A percentile compares a stretch with the other conserved stretches of the same genome.
Conservation (phyloP, 1,140 invertebrate genomes). For the Calephelis virginiensis region DNA sequence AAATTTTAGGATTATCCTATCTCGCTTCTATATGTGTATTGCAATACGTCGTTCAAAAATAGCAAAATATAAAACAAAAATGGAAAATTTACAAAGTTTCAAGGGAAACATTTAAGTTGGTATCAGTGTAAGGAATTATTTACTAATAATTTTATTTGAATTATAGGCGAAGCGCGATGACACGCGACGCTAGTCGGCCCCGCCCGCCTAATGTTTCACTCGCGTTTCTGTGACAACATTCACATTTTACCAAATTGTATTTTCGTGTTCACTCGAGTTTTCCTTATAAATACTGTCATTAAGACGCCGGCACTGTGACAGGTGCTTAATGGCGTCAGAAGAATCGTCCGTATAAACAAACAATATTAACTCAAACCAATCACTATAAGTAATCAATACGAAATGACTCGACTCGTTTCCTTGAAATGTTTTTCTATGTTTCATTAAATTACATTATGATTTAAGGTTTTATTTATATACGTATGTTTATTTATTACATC, state of each 20-base stretch:
- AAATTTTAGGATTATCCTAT: too few relatives aligned
- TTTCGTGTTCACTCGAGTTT: conserved; percentile 74
- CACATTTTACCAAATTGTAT: conserved; percentile 76
- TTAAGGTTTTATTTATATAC: too few relatives aligned
- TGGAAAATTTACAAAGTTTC: conserved; percentile 13
- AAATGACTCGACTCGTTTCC: not conserved
- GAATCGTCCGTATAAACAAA: conserved; percentile 61
- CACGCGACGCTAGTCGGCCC: conserved; percentile 42
- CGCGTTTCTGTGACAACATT: conserved; percentile 70
- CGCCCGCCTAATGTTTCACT: conserved; percentile 68
- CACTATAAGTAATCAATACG: not conserved
- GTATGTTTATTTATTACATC: too few relatives aligned
- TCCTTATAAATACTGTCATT: conserved; percentile 78
- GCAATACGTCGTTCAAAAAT: too few relatives aligned
- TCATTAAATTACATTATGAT: too few relatives aligned
- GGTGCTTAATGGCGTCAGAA: conserved; percentile 67
- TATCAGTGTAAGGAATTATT: conserved; percentile 44
- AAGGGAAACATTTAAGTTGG: conserved; percentile 30
- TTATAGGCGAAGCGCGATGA: conserved; percentile 34
- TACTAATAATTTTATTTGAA: conserved; percentile 51
- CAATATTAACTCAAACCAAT: conserved; percentile 10
- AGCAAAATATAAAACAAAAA: not conserved
- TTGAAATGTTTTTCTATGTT: too few relatives aligned
- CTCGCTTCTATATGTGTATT: too few relatives aligned
- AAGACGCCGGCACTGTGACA: conserved; percentile 70